These are phyloP conservation scores for Mythimna ferrago DNA, from an alignment of 2,888 invertebrate species.

Conservation along the genomic window DNA sequence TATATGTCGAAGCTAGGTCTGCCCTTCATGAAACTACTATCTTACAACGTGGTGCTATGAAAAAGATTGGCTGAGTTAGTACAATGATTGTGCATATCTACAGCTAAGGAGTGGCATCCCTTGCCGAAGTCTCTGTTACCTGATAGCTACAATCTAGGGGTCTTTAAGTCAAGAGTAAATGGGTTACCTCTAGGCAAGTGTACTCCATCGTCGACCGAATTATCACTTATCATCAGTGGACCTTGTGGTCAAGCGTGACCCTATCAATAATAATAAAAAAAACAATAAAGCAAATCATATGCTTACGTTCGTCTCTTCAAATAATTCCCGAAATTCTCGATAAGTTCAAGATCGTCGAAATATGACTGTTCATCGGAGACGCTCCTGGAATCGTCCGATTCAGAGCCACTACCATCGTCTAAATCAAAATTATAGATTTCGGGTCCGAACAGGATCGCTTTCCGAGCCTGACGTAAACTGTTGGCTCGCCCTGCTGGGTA, in stretches of 20 bases:
- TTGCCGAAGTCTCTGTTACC: too few relatives aligned
- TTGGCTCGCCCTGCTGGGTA: neutral
- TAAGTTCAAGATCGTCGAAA: slow-evolving; percentile 28
- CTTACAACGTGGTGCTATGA: neutral
- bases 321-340: slow-evolving; percentile 45
- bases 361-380: slow-evolving; percentile 9
- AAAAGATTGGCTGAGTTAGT: neutral
- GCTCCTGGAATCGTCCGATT: neutral
- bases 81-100: too few relatives aligned
- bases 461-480: neutral
- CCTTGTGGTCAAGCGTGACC: too few relatives aligned
- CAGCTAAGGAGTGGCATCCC: too few relatives aligned
- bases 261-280: neutral
- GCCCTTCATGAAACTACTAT: neutral
- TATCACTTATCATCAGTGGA: too few relatives aligned
- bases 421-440: slow-evolving; percentile 3
- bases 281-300: neutral
- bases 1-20: neutral
- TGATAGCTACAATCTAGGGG: too few relatives aligned
- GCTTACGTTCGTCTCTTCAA: slow-evolving; percentile 44
- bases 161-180: too few relatives aligned
- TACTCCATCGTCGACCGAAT: too few relatives aligned
- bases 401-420: neutral
- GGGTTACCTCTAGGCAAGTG: too few relatives aligned
- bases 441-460: accelerated